A percentile compares a stretch with the other conserved stretches of the same genome.
phyloP scores from a whole-genome alignment of 64 coral and sea anemone species.

The Dendrophyllia cribrosa region DNA sequence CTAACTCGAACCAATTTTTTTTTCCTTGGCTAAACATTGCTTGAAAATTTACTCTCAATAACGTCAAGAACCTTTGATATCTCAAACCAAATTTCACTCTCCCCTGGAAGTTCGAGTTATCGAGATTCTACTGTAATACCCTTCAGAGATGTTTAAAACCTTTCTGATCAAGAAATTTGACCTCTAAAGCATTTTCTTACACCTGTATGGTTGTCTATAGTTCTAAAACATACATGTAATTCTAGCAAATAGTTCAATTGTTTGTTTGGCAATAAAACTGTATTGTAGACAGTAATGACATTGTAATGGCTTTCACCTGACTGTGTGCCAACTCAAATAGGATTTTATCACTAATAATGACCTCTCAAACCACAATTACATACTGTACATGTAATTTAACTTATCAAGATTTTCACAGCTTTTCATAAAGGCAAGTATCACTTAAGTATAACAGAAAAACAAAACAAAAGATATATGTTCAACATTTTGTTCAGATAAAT shows the following conservation, averaged over 20 bases:
- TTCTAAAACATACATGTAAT: no score
- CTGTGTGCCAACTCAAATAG: neutral
- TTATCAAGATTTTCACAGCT: neutral
- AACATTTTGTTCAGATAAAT: no score
- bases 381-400: neutral
- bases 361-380: neutral
- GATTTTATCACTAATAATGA: slow-evolving; percentile 1
- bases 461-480: no score
- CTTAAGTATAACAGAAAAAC: neutral
- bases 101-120: no score
- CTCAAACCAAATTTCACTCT: no score
- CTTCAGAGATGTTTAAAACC: neutral
- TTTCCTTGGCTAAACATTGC: no score
- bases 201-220: no score
- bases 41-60: no score
- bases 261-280: neutral
- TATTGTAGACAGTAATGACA: neutral
- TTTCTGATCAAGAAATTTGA: neutral
- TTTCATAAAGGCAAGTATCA: neutral
- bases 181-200: no score
- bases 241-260: neutral
- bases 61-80: no score
- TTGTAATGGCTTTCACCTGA: neutral
- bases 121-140: no score
- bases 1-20: no score